Evolutionary conservation across 2,888 invertebrate species (phyloP).

Genomic region (Campoplex capitator): DNA sequence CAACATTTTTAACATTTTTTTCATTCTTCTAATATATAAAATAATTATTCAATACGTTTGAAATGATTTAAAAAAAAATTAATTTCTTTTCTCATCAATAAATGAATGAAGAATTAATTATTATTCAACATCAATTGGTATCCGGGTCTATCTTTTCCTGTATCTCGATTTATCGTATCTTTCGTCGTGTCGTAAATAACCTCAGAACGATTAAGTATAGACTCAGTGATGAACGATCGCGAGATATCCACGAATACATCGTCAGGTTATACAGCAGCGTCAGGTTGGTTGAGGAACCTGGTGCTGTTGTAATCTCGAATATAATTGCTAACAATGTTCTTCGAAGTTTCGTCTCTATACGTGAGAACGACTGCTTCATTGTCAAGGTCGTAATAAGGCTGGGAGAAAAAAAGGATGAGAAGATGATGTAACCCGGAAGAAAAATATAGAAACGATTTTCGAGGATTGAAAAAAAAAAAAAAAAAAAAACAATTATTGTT

Average conservation of each 20-base stretch:
- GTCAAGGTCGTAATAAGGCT: conserved; percentile 73
- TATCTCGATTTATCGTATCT: conserved; percentile 5
- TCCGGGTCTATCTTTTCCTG: conserved; percentile 11
- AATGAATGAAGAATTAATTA: not conserved
- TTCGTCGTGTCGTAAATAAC: conserved; percentile 6
- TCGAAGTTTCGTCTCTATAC: conserved; percentile 39
- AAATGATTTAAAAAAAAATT: too few species aligned
- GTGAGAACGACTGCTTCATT: conserved; percentile 73
- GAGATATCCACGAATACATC: conserved; percentile 20
- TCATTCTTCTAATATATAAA: not conserved
- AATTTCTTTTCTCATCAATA: not conserved
- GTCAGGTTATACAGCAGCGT: conserved; percentile 3
- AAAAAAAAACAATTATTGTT: not conserved
- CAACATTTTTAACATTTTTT: not conserved
- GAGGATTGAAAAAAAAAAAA: not conserved
- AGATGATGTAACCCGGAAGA: not conserved
- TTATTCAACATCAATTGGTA: not conserved
- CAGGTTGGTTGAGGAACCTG: not conserved
- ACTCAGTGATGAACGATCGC: conserved; percentile 17
- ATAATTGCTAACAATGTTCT: conserved; percentile 25
- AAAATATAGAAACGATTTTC: conserved; percentile 1
- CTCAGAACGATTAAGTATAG: conserved; percentile 2
- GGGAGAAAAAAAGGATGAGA: conserved; percentile 35
- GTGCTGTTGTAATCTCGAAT: conserved; percentile 26
- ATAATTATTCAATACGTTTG: too few species aligned